phyloP scores from a whole-genome alignment of 2,113 vertebrate genomes.

The Apteryx mantelli region DNA sequence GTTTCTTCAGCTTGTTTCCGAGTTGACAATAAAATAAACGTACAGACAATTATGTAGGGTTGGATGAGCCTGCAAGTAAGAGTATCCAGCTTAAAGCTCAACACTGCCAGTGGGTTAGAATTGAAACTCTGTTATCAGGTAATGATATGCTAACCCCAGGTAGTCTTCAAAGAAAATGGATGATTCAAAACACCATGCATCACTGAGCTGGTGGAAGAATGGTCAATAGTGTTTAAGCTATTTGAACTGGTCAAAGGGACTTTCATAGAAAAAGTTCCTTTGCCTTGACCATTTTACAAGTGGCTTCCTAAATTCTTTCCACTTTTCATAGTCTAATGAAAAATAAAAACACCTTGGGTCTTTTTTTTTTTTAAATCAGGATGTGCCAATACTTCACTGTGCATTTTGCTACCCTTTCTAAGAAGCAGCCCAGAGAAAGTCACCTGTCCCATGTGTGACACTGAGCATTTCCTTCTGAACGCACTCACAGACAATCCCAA shows the following conservation, averaged over 20 bases:
- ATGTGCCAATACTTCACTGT: not conserved
- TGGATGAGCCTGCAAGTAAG: constrained; percentile 61
- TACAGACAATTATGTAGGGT: constrained; percentile 71
- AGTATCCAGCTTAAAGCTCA: constrained; percentile 27
- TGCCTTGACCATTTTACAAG: not conserved
- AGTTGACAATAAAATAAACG: constrained; percentile 76
- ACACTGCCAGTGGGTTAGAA: not conserved
- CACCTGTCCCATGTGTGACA: not conserved
- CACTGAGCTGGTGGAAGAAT: constrained; percentile 48
- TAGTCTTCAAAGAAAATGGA: constrained; percentile 48
- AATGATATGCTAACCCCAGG: constrained; percentile 38
- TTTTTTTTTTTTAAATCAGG: not conserved
- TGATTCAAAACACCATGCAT: constrained; percentile 60
- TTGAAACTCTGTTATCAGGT: constrained; percentile 17
- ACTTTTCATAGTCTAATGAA: not conserved
- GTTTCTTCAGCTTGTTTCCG: constrained; percentile 71
- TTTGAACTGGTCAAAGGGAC: constrained; percentile 41
- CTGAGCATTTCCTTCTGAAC: not conserved
- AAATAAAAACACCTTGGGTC: not conserved
- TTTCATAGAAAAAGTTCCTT: not conserved
- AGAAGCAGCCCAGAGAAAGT: not conserved
- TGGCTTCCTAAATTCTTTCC: not conserved
- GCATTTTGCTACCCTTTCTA: not conserved
- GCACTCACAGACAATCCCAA: not conserved
- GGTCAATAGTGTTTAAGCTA: constrained; percentile 61